phyloP scores from a whole-genome alignment of 2,888 invertebrate species.

The Amphimallon solstitiale region DNA sequence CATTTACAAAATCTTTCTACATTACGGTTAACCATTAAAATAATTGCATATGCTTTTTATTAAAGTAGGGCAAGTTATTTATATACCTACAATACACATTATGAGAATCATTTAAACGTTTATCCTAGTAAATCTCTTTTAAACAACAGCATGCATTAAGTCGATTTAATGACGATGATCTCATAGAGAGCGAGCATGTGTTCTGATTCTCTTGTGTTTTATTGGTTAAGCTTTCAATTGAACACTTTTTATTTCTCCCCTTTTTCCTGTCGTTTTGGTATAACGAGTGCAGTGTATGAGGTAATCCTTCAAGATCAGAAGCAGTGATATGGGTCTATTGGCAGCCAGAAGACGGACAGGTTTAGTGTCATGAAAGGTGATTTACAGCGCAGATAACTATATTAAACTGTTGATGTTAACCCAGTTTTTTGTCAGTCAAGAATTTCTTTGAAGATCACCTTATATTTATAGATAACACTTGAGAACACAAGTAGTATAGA shows the following conservation, averaged over 20 bases:
- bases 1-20: no score
- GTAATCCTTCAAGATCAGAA: background rate
- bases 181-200: conserved; percentile 2
- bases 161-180: background rate
- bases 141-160: background rate
- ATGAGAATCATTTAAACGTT: background rate
- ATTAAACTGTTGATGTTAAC: no score
- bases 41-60: no score
- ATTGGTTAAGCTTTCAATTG: conserved; percentile 9
- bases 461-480: no score
- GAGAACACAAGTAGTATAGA: no score
- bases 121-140: background rate
- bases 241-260: background rate
- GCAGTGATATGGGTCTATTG: background rate
- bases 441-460: no score
- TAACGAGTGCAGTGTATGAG: conserved; percentile 1
- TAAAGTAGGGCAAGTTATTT: no score
- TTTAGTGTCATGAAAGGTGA: background rate
- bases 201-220: conserved; percentile 1
- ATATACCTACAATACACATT: background rate
- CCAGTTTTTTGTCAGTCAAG: no score
- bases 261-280: background rate
- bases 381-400: no score
- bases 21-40: no score
- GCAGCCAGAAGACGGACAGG: background rate